These are phyloP conservation scores for Ophonus ardosiacus DNA, from an alignment of 2,888 invertebrate species.

Conservation along the genomic window DNA sequence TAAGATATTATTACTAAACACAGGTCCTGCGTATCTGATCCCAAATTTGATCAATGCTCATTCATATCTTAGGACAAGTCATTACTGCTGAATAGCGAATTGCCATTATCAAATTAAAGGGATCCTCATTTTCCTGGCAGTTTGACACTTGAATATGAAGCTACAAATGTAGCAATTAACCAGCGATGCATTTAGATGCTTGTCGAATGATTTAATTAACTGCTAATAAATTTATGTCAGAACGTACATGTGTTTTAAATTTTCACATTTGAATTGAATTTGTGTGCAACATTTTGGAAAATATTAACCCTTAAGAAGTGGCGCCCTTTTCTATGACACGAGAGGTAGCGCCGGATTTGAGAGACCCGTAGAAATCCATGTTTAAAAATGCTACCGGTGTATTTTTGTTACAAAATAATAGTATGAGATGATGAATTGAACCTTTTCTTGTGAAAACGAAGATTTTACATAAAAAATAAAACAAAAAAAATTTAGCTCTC, in stretches of 20 bases:
- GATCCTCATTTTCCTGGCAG: slow-evolving; percentile 11
- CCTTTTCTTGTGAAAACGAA: too few relatives aligned
- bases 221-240: not conserved
- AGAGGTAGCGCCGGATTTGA: too few relatives aligned
- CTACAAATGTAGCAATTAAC: slow-evolving; percentile 6
- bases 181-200: slow-evolving; percentile 14
- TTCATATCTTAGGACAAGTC: not conserved
- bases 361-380: too few relatives aligned
- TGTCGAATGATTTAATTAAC: not conserved
- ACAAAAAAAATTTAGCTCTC: too few relatives aligned
- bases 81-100: not conserved
- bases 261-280: not conserved
- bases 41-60: not conserved
- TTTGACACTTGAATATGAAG: slow-evolving; percentile 7
- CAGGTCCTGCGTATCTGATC: too few relatives aligned
- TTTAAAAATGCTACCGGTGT: too few relatives aligned
- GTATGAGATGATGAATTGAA: too few relatives aligned
- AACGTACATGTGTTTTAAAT: not conserved
- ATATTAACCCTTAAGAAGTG: too few relatives aligned
- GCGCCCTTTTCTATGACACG: too few relatives aligned
- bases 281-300: not conserved
- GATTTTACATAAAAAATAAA: too few relatives aligned
- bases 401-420: too few relatives aligned
- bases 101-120: slow-evolving; percentile 5
- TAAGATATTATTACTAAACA: too few relatives aligned